These are phyloP conservation scores for Gerosis bhagava DNA, from an alignment of 2,888 invertebrate species.

Conservation along the genomic window DNA sequence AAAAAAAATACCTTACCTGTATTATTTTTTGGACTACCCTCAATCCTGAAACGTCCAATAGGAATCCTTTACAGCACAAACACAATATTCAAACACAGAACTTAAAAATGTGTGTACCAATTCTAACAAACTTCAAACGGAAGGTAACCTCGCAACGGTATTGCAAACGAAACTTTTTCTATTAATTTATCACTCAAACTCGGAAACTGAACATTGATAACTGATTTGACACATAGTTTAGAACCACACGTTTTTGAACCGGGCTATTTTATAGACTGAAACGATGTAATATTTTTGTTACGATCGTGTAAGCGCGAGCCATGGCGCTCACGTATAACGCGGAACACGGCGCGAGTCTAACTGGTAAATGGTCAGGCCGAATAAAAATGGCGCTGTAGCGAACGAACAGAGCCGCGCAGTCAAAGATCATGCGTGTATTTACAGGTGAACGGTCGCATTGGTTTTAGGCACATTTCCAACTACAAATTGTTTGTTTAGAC, in stretches of 20 bases:
- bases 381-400: constrained; percentile 58
- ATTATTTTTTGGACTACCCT: constrained; percentile 14
- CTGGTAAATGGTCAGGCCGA: constrained; percentile 55
- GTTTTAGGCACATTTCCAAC: constrained; percentile 15
- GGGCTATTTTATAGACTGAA: constrained; percentile 6
- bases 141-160: constrained; percentile 13
- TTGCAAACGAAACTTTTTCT: constrained; percentile 15
- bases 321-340: constrained; percentile 43
- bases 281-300: constrained; percentile 21
- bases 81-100: constrained; percentile 30
- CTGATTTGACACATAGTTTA: neutral
- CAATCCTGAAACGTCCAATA: constrained; percentile 43
- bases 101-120: constrained; percentile 30
- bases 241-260: constrained; percentile 8
- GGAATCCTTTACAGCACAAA: constrained; percentile 53
- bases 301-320: constrained; percentile 15
- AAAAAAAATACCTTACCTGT: constrained; percentile 24
- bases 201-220: neutral
- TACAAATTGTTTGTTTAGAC: no score
- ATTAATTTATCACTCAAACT: constrained; percentile 6
- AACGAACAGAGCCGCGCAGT: constrained; percentile 46
- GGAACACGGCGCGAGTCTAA: constrained; percentile 47
- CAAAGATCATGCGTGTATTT: constrained; percentile 60
- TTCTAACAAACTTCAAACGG: constrained; percentile 29
- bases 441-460: constrained; percentile 38